These are phyloP conservation scores for Colaptes auratus DNA, from an alignment of 2,113 vertebrate species.

Conservation along the genomic window DNA sequence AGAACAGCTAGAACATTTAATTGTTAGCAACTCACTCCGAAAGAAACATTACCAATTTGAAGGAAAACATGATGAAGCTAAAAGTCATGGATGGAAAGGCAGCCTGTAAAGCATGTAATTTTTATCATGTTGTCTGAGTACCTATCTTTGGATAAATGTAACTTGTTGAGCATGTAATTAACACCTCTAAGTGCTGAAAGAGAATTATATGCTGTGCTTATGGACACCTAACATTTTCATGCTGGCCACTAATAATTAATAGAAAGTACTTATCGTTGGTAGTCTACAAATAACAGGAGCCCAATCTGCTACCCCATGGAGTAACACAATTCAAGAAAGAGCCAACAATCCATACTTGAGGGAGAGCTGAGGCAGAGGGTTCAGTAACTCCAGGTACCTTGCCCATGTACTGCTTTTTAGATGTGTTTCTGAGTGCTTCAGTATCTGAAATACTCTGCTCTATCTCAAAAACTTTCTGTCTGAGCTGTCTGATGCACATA, in stretches of 20 bases:
- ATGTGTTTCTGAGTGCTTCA: neutral
- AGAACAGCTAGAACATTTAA: neutral
- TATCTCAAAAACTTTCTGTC: neutral
- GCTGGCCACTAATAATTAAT: neutral
- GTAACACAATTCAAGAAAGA: neutral
- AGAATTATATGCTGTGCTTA: slow-evolving; percentile 7
- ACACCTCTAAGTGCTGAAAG: slow-evolving; percentile 17
- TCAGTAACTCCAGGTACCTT: neutral
- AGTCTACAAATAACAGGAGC: neutral
- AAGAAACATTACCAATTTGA: neutral
- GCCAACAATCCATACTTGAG: neutral
- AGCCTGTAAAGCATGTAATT: neutral
- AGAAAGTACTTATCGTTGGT: neutral
- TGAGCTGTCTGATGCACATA: neutral
- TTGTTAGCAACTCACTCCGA: neutral
- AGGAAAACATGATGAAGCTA: neutral
- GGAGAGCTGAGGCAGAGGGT: neutral
- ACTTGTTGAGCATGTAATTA: slow-evolving; percentile 19
- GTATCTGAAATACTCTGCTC: neutral
- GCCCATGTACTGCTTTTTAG: neutral
- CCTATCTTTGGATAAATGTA: slow-evolving; percentile 19
- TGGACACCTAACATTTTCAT: neutral
- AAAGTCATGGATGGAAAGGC: neutral
- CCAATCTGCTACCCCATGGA: fast-evolving
- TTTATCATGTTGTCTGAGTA: neutral